phyloP scores from a whole-genome alignment of 2,113 vertebrate genomes.

The Trachemys scripta region DNA sequence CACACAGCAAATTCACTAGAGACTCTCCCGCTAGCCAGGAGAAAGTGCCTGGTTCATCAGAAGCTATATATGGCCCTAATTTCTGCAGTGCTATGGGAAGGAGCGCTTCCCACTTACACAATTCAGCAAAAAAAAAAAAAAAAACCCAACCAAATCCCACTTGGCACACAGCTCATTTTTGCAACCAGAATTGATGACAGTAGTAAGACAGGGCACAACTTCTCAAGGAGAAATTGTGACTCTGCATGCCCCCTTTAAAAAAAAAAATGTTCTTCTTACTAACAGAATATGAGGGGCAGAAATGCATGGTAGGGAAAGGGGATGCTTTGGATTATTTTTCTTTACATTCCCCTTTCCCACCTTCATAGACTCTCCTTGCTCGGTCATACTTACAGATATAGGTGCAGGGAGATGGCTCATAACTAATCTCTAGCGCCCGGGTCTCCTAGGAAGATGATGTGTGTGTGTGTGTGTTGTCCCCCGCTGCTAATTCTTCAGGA shows the following conservation, averaged over 20 bases:
- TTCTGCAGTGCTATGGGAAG: not conserved
- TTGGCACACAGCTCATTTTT: not conserved
- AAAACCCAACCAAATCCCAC: not conserved
- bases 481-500: not conserved
- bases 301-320: not conserved
- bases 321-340: not conserved
- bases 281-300: not conserved
- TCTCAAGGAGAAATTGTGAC: not conserved
- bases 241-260: too few relatives aligned
- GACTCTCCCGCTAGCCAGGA: not conserved
- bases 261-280: not conserved
- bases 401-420: not conserved
- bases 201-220: not conserved
- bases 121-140: not conserved
- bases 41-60: not conserved
- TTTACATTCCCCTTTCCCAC: not conserved
- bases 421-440: not conserved
- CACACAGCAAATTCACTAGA: not conserved
- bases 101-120: not conserved
- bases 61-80: not conserved
- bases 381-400: slow-evolving; percentile 10
- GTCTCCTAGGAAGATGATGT: not conserved
- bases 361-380: not conserved
- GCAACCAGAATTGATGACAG: not conserved
- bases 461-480: not conserved